Conservation (phyloP, 2,113 vertebrate species). For the Syrmaticus mikado region DNA sequence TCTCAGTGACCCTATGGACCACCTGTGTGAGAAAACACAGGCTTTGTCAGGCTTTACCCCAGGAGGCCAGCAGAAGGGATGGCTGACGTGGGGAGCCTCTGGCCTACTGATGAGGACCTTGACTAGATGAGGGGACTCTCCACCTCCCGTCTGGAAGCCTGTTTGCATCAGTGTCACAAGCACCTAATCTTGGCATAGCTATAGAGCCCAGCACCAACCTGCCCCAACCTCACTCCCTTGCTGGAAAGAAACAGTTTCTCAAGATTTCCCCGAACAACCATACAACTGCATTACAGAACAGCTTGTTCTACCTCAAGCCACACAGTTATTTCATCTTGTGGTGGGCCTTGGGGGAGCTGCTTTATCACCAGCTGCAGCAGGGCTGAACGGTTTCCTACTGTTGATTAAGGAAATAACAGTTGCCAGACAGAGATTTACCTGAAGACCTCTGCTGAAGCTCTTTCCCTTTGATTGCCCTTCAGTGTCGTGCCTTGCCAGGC, state of each 20-base stretch:
- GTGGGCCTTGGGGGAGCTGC: neutral
- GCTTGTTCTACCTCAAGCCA: slow-evolving; percentile 31
- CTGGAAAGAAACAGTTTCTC: slow-evolving; percentile 22
- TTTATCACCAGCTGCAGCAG: slow-evolving; percentile 52
- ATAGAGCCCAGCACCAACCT: neutral
- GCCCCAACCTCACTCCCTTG: neutral
- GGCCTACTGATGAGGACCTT: neutral
- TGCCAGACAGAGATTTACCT: slow-evolving; percentile 1
- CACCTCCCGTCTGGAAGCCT: neutral
- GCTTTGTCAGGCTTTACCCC: neutral
- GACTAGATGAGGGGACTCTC: neutral
- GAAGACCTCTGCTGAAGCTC: slow-evolving; percentile 9
- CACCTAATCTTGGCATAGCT: neutral
- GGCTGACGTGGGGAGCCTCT: neutral
- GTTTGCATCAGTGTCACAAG: neutral
- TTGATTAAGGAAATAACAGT: slow-evolving; percentile 51
- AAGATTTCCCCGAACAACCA: neutral
- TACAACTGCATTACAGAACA: slow-evolving; percentile 16
- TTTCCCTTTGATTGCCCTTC: neutral
- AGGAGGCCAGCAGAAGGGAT: neutral
- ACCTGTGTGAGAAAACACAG: neutral
- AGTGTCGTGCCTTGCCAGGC: slow-evolving; percentile 13
- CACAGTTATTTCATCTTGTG: slow-evolving; percentile 22
- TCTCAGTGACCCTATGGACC: neutral
- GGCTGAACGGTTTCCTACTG: neutral